phyloP scores from a whole-genome alignment of 2,888 invertebrate genomes.

The Acleris sparsana region DNA sequence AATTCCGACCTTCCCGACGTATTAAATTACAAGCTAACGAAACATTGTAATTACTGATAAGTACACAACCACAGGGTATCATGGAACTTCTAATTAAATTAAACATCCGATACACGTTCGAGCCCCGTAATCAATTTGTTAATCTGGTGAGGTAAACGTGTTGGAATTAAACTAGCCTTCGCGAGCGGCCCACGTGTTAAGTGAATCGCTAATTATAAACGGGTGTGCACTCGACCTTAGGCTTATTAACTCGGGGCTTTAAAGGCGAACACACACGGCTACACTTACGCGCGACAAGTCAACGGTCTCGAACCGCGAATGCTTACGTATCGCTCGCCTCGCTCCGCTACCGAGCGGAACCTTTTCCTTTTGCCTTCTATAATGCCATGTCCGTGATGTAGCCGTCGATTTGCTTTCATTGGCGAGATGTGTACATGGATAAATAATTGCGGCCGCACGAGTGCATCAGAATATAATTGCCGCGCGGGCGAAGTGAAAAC shows the following conservation, averaged over 20 bases:
- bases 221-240: slow-evolving; percentile 29
- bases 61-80: slow-evolving; percentile 34
- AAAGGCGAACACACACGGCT: slow-evolving; percentile 39
- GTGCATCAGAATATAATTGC: slow-evolving; percentile 42
- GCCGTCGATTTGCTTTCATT: slow-evolving; percentile 62
- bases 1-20: slow-evolving; percentile 22
- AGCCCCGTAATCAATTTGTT: slow-evolving; percentile 36
- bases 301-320: slow-evolving; percentile 15
- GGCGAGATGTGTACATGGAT: slow-evolving; percentile 62
- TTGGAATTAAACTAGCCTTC: slow-evolving; percentile 33
- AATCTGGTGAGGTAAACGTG: slow-evolving; percentile 36
- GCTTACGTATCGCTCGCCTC: slow-evolving; percentile 32
- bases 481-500: slow-evolving; percentile 26
- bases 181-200: slow-evolving; percentile 33
- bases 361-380: slow-evolving; percentile 30
- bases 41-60: slow-evolving; percentile 37
- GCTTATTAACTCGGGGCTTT: slow-evolving; percentile 29
- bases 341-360: slow-evolving; percentile 51
- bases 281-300: slow-evolving; percentile 16
- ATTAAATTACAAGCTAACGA: slow-evolving; percentile 32
- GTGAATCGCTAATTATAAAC: slow-evolving; percentile 35
- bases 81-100: slow-evolving; percentile 37
- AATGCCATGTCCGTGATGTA: slow-evolving; percentile 44
- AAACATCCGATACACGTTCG: slow-evolving; percentile 32
- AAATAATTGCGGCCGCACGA: slow-evolving; percentile 61